A percentile compares a stretch with the other conserved stretches of the same genome.
Evolutionary conservation across 2,113 vertebrate species (phyloP).

Genomic region (Colossoma macropomum): DNA sequence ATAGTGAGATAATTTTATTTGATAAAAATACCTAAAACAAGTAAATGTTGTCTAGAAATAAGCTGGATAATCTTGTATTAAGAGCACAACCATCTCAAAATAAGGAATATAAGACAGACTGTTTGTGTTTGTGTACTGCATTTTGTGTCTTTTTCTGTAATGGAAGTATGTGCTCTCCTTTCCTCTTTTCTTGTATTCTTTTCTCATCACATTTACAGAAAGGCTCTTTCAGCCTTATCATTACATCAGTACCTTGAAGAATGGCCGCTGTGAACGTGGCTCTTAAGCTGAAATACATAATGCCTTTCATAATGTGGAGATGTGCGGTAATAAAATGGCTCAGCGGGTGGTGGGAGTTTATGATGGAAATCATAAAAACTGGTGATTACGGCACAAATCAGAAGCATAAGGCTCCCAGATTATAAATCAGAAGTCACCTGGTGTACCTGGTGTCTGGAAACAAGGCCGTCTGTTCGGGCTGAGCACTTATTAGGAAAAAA

Average conservation of each 20-base stretch:
- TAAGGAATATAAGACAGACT: too few relatives aligned
- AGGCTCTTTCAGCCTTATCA: not conserved
- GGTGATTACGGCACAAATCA: not conserved
- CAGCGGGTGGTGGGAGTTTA: not conserved
- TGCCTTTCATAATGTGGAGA: not conserved
- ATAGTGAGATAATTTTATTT: too few relatives aligned
- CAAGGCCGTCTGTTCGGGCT: too few relatives aligned
- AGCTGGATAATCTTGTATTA: too few relatives aligned
- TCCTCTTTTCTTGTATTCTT: not conserved
- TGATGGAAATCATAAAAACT: not conserved
- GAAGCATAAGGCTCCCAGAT: not conserved
- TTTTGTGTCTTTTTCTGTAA: not conserved
- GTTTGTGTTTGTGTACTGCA: too few relatives aligned
- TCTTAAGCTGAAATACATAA: not conserved
- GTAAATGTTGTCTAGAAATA: too few relatives aligned
- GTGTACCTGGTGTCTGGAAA: not conserved
- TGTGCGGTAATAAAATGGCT: not conserved
- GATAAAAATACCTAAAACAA: too few relatives aligned
- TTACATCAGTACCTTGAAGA: not conserved
- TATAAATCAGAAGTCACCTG: not conserved
- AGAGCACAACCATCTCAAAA: too few relatives aligned
- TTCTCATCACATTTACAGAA: not conserved
- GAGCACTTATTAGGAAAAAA: too few relatives aligned
- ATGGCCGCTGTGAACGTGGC: not conserved
- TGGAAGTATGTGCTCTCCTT: not conserved